Conservation (phyloP, 2,113 vertebrate species). For the Bothrops jararaca region DNA sequence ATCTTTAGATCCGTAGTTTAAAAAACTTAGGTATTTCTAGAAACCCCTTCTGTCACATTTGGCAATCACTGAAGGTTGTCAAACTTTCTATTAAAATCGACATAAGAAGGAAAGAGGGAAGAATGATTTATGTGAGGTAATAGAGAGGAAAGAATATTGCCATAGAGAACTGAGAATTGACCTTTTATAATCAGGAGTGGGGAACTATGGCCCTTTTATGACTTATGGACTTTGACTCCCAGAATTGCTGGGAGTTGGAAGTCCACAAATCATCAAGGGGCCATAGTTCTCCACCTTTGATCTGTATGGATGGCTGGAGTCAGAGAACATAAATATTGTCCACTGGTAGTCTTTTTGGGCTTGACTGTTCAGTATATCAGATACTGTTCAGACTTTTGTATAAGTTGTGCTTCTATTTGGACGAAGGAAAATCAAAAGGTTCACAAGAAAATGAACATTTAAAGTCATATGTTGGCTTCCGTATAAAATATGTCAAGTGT, state of each 20-base stretch:
- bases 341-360: background rate
- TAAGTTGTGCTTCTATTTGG: background rate
- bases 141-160: background rate
- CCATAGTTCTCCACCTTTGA: background rate
- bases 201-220: background rate
- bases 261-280: background rate
- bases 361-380: background rate
- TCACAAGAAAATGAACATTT: background rate
- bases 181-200: background rate
- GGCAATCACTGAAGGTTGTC: background rate
- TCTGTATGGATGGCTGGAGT: background rate
- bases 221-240: background rate
- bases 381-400: background rate
- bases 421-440: background rate
- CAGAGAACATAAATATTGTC: background rate
- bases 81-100: background rate
- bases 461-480: background rate
- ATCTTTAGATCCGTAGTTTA: background rate
- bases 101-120: background rate
- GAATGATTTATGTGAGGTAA: background rate
- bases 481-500: background rate
- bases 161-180: background rate
- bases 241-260: background rate
- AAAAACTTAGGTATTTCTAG: background rate
- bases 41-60: background rate